A percentile compares a stretch with the other conserved stretches of the same genome.
phyloP scores from a whole-genome alignment of 2,888 invertebrate species.

The Aphidoletes aphidimyza region DNA sequence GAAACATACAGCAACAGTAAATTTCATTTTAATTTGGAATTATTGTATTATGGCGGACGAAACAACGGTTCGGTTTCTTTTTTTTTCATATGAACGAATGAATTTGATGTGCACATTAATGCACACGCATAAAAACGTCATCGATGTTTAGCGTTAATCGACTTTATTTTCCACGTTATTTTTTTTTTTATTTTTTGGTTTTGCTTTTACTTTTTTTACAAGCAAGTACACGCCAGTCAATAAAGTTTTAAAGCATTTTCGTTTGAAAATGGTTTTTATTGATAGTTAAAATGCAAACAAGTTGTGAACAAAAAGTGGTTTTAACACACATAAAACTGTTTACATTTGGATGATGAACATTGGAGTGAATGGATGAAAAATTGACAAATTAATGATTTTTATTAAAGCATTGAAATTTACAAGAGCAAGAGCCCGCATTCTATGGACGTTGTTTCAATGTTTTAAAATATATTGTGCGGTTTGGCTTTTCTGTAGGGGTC shows the following conservation, averaged over 20 bases:
- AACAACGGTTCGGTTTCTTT: background rate
- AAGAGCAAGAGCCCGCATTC: background rate
- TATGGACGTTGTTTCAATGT: background rate
- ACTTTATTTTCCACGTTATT: background rate
- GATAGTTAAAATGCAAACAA: conserved; percentile 54
- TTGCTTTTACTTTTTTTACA: background rate
- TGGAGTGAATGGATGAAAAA: background rate
- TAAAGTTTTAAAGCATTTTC: background rate
- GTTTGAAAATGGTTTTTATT: conserved; percentile 52
- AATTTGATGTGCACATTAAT: conserved; percentile 23
- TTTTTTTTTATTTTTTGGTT: background rate
- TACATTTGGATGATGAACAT: background rate
- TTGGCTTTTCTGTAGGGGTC: background rate
- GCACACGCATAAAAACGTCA: conserved; percentile 17
- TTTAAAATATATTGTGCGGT: background rate
- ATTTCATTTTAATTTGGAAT: conserved; percentile 45
- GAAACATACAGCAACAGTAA: background rate
- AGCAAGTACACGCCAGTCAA: background rate
- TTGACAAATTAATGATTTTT: conserved; percentile 41
- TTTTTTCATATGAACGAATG: background rate
- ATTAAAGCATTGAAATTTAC: background rate
- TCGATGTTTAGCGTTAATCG: background rate
- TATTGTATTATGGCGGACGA: background rate
- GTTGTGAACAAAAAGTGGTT: conserved; percentile 21
- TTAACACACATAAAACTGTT: background rate